phyloP scores from a whole-genome alignment of 2,797 vertebrate genomes.

The Gadopsis bispinosus region DNA sequence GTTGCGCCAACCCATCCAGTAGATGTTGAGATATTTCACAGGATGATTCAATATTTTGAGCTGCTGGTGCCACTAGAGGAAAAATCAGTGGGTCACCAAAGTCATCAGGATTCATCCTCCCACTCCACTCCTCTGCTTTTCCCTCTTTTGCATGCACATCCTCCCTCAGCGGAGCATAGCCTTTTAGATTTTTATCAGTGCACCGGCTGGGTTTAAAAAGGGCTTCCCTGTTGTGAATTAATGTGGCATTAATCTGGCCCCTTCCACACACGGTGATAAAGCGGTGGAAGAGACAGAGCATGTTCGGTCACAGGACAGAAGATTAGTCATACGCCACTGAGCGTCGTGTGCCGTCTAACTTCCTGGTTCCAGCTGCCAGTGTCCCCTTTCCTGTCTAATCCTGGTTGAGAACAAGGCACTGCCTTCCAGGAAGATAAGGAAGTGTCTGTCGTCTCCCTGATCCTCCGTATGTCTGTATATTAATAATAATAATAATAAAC shows the following conservation, averaged over 20 bases:
- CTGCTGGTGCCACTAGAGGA: too few relatives aligned
- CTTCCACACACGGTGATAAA: conserved; percentile 63
- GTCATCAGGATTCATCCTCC: not conserved
- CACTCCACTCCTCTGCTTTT: not conserved
- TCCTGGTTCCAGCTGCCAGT: conserved; percentile 73
- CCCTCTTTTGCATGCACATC: conserved; percentile 12
- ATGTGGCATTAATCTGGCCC: conserved; percentile 77
- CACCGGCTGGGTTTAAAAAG: conserved; percentile 61
- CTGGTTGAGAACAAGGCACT: conserved; percentile 50
- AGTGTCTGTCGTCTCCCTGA: conserved; percentile 66
- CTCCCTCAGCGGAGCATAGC: conserved; percentile 4
- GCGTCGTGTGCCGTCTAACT: conserved; percentile 62
- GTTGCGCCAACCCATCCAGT: too few relatives aligned
- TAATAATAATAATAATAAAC: too few relatives aligned
- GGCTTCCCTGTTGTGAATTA: conserved; percentile 73
- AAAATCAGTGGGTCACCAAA: not conserved
- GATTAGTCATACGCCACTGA: conserved; percentile 77
- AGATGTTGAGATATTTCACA: too few relatives aligned
- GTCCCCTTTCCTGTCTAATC: conserved; percentile 60
- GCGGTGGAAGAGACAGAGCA: conserved; percentile 40
- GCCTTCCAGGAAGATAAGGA: conserved; percentile 72
- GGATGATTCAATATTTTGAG: too few relatives aligned
- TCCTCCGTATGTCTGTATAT: conserved; percentile 56
- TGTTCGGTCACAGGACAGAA: conserved; percentile 62
- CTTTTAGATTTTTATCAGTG: conserved; percentile 64